Evolutionary conservation across 2,113 vertebrate genomes (phyloP), one percentile per base, ranked within the genome.

Genomic region (Pseudopodoces humilis): DNA sequence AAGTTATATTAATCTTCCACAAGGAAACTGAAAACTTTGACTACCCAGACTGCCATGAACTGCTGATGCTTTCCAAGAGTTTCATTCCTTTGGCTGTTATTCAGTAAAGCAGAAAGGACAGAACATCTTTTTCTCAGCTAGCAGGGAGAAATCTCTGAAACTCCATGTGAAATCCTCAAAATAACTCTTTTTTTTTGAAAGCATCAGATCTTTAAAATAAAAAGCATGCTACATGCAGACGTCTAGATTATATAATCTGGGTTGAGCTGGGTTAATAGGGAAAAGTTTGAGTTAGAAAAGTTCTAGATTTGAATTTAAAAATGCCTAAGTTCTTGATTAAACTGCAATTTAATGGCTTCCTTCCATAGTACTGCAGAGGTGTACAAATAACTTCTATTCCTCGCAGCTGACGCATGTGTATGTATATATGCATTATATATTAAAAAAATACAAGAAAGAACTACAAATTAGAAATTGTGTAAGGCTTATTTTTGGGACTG

Each of bases 351-450:
- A 37, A n/a, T 62, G 4, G 28, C 67, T 79, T 86, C 53, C 39
- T 16, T 52, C 30, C 7, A 7, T 13, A 44, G 50, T 55, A 39
- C 24, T 71, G 19, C 10, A 63, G 30, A 89, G 5, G 4, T 33
- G 5, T 47, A 62, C 23, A 63, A 27, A n/a, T 60, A 17, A 31
- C 22, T 71, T 69, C 3, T 65, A 0, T 52, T 68, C 24, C 49
- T 60, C 0, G 0, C 41, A 25, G 53, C 28, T 44, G 13, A 47
- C 55, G 20, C 0, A 2, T 72, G 62, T 76, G 2, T 75, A 13
- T 64, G 3, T 37, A 31, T 52, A 17, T n/a, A 20, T 58, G 9
- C 52, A 39, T 49, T 49, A 11, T 28, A 17, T 37, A 22, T 30
- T 8, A 1, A 9, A 72, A 80, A 74, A 49, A 70, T 7, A n/a